Conservation (phyloP, 2,888 invertebrate genomes). For the Lasioglossum marginatum region DNA sequence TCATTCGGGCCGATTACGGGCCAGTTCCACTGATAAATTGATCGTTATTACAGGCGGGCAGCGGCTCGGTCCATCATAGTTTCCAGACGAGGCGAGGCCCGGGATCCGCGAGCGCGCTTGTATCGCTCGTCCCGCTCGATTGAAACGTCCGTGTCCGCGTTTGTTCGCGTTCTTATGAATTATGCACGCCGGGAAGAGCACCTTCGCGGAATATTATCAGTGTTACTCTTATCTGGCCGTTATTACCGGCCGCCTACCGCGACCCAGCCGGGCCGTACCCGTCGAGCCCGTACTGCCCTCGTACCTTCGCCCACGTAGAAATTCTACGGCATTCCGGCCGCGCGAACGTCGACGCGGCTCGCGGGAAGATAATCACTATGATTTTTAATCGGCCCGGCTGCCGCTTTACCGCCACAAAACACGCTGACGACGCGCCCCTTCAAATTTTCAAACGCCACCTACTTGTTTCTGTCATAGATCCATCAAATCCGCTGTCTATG, state of each 20-base stretch:
- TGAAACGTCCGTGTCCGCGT: slow-evolving; percentile 50
- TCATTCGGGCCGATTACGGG: slow-evolving; percentile 9
- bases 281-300: slow-evolving; percentile 34
- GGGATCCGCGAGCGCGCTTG: neutral
- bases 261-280: slow-evolving; percentile 45
- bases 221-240: slow-evolving; percentile 67
- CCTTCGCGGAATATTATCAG: slow-evolving; percentile 68
- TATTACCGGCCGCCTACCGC: slow-evolving; percentile 67
- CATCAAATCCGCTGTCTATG: neutral
- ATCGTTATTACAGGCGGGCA: slow-evolving; percentile 7
- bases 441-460: neutral
- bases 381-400: slow-evolving; percentile 27
- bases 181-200: slow-evolving; percentile 67
- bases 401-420: neutral
- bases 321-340: slow-evolving; percentile 62
- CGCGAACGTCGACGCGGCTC: slow-evolving; percentile 31
- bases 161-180: slow-evolving; percentile 66
- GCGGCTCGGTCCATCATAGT: neutral
- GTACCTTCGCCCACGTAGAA: slow-evolving; percentile 58
- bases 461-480: neutral
- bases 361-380: slow-evolving; percentile 25
- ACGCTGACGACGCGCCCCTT: neutral
- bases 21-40: slow-evolving; percentile 12
- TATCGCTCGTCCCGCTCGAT: slow-evolving; percentile 23
- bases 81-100: neutral